These are phyloP conservation scores for Amphipoea lucens DNA, from an alignment of 2,888 invertebrate genomes.

Conservation along the genomic window DNA sequence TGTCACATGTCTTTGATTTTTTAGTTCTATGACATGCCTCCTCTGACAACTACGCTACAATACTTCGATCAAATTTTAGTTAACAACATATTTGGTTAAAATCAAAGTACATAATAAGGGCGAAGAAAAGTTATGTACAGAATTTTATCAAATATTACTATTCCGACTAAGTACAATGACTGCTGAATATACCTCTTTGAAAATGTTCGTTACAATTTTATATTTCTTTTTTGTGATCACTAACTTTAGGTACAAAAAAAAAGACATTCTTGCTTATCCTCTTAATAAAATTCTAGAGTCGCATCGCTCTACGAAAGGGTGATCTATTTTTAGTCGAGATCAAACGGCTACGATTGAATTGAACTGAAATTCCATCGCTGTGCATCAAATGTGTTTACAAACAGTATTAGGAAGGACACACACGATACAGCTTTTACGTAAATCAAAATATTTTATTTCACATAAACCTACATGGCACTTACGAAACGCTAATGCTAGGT, in stretches of 20 bases:
- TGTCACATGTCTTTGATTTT: no score
- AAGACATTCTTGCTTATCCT: not conserved
- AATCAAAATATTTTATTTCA: not conserved
- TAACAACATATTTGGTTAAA: not conserved
- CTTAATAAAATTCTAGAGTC: not conserved
- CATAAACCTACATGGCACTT: not conserved
- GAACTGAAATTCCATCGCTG: conserved; percentile 38
- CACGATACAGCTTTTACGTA: not conserved
- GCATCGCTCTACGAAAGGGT: conserved; percentile 15
- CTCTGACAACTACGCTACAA: not conserved
- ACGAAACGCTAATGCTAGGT: no score
- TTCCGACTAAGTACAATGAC: not conserved
- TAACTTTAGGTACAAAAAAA: not conserved
- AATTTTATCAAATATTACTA: not conserved
- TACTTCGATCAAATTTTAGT: not conserved
- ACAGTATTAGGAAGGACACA: conserved; percentile 10
- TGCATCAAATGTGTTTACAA: conserved; percentile 53
- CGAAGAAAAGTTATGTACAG: not conserved
- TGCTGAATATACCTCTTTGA: not conserved
- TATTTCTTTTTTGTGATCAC: not conserved
- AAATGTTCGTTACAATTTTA: not conserved
- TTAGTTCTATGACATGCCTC: no score
- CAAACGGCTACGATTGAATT: conserved; percentile 48
- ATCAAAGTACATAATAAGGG: not conserved
- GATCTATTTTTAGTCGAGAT: conserved; percentile 45